These are phyloP conservation scores for Dolichallabes microphthalmus DNA, from an alignment of 2,113 vertebrate species.

Conservation along the genomic window DNA sequence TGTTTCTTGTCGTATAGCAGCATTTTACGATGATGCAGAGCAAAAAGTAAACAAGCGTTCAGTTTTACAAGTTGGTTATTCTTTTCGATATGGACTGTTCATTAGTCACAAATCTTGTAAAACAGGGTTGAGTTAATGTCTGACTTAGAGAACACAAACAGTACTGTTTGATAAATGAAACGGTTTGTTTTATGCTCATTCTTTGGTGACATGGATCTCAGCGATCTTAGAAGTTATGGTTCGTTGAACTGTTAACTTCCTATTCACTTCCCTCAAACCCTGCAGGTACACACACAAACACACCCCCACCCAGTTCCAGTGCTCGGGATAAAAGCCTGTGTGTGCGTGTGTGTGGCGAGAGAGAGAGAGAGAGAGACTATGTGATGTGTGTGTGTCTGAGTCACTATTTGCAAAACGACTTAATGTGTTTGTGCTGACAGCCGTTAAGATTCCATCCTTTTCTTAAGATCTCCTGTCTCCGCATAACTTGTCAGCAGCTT, in stretches of 20 bases:
- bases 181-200: not conserved
- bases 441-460: slow-evolving; percentile 2
- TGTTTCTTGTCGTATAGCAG: not conserved
- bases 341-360: slow-evolving; percentile 31
- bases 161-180: not conserved
- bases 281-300: not conserved
- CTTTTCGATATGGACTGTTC: not conserved
- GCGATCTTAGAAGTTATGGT: not conserved
- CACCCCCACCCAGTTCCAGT: not conserved
- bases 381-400: not conserved
- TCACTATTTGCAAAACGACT: slow-evolving; percentile 7
- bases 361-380: slow-evolving; percentile 7
- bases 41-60: not conserved
- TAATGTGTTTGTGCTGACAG: slow-evolving; percentile 28
- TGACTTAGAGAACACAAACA: not conserved
- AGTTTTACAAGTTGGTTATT: not conserved
- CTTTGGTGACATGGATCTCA: not conserved
- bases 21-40: not conserved
- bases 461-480: slow-evolving; percentile 29
- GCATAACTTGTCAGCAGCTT: slow-evolving; percentile 11
- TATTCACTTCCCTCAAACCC: not conserved
- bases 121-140: not conserved
- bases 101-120: not conserved
- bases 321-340: not conserved
- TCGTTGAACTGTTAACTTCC: slow-evolving; percentile 30